These are phyloP conservation scores for Cantharis rufa DNA, from an alignment of 2,888 invertebrate species.

Conservation along the genomic window DNA sequence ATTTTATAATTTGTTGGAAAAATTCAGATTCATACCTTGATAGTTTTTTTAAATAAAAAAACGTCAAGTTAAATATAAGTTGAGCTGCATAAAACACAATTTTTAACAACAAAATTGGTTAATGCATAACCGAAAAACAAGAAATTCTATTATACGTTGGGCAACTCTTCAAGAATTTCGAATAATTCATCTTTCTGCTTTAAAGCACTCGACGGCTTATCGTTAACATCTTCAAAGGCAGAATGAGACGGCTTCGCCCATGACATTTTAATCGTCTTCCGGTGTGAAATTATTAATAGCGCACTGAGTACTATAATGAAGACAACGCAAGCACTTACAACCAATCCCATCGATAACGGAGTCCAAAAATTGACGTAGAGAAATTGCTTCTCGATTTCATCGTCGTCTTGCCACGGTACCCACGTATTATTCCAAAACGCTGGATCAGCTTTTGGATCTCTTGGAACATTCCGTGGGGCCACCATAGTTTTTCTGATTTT, in stretches of 20 bases:
- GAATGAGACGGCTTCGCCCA: neutral
- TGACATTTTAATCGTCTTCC: constrained; percentile 5
- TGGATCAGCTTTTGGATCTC: constrained; percentile 59
- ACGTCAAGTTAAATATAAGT: neutral
- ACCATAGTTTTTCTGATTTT: constrained; percentile 54
- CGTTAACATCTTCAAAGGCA: neutral
- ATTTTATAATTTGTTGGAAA: neutral
- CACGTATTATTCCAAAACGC: constrained; percentile 60
- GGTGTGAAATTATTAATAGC: constrained; percentile 37
- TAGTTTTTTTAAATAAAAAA: neutral
- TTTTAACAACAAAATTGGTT: neutral
- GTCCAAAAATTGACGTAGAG: constrained; percentile 41
- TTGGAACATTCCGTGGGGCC: constrained; percentile 55
- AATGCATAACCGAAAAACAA: neutral
- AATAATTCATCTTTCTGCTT: neutral
- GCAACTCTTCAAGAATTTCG: neutral
- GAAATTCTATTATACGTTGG: neutral
- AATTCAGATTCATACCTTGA: neutral
- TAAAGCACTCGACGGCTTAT: neutral
- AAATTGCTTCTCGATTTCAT: constrained; percentile 44
- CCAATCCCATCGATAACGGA: constrained; percentile 46
- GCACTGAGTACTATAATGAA: constrained; percentile 43
- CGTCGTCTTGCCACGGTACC: constrained; percentile 64
- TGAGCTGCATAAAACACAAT: neutral
- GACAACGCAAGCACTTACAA: constrained; percentile 44